Conservation (phyloP, 2,113 vertebrate genomes). For the Oreotrochilus melanogaster region DNA sequence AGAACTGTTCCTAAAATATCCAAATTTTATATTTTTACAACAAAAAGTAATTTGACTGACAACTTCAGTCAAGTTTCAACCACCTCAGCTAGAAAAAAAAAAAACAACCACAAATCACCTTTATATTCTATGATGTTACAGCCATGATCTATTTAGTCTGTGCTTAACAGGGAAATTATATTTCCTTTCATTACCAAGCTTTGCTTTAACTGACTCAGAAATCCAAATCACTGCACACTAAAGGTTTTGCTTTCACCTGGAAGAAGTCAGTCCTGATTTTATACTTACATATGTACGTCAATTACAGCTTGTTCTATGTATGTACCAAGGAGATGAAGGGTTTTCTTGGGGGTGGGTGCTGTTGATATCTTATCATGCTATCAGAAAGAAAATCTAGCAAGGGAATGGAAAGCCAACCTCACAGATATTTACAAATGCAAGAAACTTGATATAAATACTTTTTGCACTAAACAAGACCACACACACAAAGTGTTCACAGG, state of each 20-base stretch:
- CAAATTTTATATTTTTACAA: neutral
- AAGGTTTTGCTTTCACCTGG: neutral
- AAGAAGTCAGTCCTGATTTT: neutral
- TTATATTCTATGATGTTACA: neutral
- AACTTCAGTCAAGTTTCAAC: neutral
- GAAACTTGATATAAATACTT: neutral
- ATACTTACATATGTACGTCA: neutral
- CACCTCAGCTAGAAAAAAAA: neutral
- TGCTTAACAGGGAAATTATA: neutral
- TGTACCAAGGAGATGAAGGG: neutral
- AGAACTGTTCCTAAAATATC: neutral
- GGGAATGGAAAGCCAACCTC: neutral
- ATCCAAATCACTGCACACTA: neutral
- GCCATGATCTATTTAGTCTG: neutral
- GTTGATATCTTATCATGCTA: neutral
- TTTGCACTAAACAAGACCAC: neutral
- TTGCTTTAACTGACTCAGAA: slow-evolving; percentile 7
- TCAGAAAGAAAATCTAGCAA: neutral
- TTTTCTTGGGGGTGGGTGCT: neutral
- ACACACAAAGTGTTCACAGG: neutral
- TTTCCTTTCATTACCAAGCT: neutral
- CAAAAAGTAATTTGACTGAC: neutral
- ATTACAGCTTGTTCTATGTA: neutral
- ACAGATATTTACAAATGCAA: neutral
- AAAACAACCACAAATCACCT: neutral